A percentile compares a stretch with the other conserved stretches of the same genome.
These are phyloP conservation scores for Gadopsis marmoratus DNA, from an alignment of 2,797 vertebrate species.

Conservation along the genomic window DNA sequence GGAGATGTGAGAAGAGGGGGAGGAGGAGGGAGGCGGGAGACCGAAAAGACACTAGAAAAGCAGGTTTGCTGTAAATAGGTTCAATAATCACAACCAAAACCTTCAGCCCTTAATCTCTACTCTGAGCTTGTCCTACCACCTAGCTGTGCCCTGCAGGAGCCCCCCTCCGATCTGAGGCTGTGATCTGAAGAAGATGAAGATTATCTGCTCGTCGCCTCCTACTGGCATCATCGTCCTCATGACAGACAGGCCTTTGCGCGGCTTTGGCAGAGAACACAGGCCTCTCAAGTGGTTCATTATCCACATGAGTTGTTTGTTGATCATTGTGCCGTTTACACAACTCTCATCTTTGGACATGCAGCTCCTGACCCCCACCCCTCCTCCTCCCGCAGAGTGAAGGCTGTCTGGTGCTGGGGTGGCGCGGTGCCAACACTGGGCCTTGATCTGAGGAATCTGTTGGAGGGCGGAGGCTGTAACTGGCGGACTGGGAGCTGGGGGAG, in stretches of 20 bases:
- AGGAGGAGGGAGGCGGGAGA: constrained; percentile 11
- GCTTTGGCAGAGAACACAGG: constrained; percentile 46
- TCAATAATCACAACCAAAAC: constrained; percentile 30
- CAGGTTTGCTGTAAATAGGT: constrained; percentile 24
- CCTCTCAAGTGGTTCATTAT: constrained; percentile 46
- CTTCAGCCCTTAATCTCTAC: constrained; percentile 16
- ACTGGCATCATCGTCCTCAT: constrained; percentile 34
- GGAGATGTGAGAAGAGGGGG: constrained; percentile 44
- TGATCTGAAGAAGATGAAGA: constrained; percentile 43
- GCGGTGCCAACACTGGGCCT: constrained; percentile 40
- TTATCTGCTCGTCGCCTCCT: constrained; percentile 38
- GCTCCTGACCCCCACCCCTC: constrained; percentile 23
- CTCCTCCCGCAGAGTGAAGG: constrained; percentile 6
- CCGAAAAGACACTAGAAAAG: constrained; percentile 22
- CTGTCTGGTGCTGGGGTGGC: constrained; percentile 37
- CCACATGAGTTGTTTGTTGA: constrained; percentile 45
- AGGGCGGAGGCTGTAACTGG: constrained; percentile 42
- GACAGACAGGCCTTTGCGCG: constrained; percentile 33
- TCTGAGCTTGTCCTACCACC: constrained; percentile 32
- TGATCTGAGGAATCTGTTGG: constrained; percentile 55
- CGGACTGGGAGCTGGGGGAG: constrained; percentile 38
- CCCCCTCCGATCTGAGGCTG: constrained; percentile 35
- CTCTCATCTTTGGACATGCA: constrained; percentile 49
- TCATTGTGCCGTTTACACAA: constrained; percentile 38
- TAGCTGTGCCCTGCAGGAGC: constrained; percentile 37